Conservation (phyloP, 2,888 invertebrate species). For the Acleris sparsana region DNA sequence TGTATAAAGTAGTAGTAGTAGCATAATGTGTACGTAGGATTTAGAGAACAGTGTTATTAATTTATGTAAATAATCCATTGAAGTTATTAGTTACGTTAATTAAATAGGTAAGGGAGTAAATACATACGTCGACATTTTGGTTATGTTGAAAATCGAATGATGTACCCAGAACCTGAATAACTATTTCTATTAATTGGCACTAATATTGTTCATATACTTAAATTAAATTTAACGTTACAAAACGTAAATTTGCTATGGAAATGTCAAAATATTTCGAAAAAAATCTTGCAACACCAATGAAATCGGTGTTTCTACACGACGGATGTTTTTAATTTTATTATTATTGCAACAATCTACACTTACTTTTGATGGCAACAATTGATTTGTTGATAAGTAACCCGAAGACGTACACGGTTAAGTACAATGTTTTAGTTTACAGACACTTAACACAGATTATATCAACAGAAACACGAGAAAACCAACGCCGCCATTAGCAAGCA, state of each 20-base stretch:
- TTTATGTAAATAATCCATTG: neutral
- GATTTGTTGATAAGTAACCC: conserved; percentile 25
- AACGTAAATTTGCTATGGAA: conserved; percentile 12
- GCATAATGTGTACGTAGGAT: no score
- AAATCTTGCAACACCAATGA: conserved; percentile 73
- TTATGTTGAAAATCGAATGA: conserved; percentile 2
- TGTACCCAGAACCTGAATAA: neutral
- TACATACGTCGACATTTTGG: conserved; percentile 23
- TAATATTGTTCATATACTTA: conserved; percentile 12
- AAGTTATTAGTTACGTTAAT: neutral
- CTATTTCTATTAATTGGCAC: neutral
- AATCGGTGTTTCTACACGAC: conserved; percentile 72
- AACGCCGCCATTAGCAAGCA: conserved; percentile 40
- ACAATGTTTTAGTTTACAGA: neutral
- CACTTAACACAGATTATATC: conserved; percentile 2
- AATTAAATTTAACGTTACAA: conserved; percentile 14
- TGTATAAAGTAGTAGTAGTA: no score
- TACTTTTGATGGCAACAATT: conserved; percentile 76
- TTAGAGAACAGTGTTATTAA: no score
- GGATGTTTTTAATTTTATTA: conserved; percentile 59
- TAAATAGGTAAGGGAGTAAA: neutral
- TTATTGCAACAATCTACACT: conserved; percentile 77
- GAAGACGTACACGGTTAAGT: neutral
- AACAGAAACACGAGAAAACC: conserved; percentile 6
- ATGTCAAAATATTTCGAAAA: conserved; percentile 45